Percentiles rank a stretch among this genome's conserved stretches.
Conservation (phyloP, 2,113 vertebrate species). For the Coturnix japonica region DNA sequence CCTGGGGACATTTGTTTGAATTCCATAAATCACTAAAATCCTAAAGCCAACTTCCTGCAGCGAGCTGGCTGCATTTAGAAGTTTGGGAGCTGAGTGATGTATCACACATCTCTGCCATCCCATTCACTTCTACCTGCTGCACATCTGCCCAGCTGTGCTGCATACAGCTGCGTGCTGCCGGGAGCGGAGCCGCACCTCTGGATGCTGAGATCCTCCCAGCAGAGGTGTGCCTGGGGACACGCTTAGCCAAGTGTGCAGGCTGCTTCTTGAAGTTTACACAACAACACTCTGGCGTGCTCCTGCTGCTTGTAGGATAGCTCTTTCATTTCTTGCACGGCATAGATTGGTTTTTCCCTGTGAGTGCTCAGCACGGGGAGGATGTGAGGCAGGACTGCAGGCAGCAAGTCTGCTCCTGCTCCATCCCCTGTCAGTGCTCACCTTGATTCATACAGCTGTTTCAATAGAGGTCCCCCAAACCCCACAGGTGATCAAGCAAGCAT, state of each 20-base stretch:
- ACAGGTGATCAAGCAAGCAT: background rate
- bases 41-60: conserved; percentile 7
- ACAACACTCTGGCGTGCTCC: background rate
- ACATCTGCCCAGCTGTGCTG: background rate
- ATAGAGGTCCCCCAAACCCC: background rate
- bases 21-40: conserved; percentile 58
- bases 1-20: conserved; percentile 59
- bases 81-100: background rate
- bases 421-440: accelerated
- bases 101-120: background rate
- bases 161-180: background rate
- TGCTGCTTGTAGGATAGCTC: background rate
- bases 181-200: background rate
- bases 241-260: background rate
- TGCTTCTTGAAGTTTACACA: background rate
- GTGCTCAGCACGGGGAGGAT: background rate
- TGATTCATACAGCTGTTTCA: background rate
- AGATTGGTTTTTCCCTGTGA: background rate
- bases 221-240: background rate
- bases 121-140: background rate
- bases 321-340: background rate
- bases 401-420: background rate
- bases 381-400: background rate
- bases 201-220: background rate
- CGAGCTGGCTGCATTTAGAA: background rate